Base-by-base conservation (phyloP, 2,797 vertebrate species). In the Sphenopsis melanotis region DNA sequence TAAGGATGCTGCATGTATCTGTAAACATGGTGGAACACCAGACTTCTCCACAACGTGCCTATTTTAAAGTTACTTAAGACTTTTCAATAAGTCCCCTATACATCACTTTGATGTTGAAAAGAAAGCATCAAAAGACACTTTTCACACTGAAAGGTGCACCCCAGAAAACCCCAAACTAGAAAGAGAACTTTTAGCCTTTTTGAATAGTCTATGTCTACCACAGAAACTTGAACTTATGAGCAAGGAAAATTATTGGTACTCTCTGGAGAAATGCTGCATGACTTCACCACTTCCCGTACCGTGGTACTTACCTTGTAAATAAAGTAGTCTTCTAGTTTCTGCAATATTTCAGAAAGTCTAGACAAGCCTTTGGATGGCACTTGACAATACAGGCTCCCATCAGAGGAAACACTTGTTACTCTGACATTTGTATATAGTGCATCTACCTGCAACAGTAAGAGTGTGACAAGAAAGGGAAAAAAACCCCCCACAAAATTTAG, bases 361-460 rank as follows among this genome's bases (percentile, higher is more conserved):
- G 97, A 96, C 32, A 98, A 97, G 82, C 99, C 99, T 96, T 98
- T 98, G 52, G 98, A 99, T 14, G 99, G 99, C 65, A 99, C 97
- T 94, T 99, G 99, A 95, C 99, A 99, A 96, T 98, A 98, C 21
- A 99, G 96, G 26, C 97, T 98, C 85, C 99, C 99, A 9, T 99
- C 98, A 37, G 98, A 98, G 89, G 97, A 98, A 87, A 99, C 98
- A 61, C 98, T 98, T 69, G 99, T 99, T 94, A 99, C 98, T 89
- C 87, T 97, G 68, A 99, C 98, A 5, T 98, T 97, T 34, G 96
- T 97, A 92, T 99, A 99, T 15, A 97, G 94, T 12, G 96, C 97
- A 82, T 98, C 98, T 17, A 98, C 97, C 99, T 99, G 88, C 49
- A 87, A 90, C 2, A 30, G 68, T 27, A 77, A 84, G 68, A 93